Evolutionary conservation across 2,888 invertebrate species (phyloP).

Genomic region (Actias luna): DNA sequence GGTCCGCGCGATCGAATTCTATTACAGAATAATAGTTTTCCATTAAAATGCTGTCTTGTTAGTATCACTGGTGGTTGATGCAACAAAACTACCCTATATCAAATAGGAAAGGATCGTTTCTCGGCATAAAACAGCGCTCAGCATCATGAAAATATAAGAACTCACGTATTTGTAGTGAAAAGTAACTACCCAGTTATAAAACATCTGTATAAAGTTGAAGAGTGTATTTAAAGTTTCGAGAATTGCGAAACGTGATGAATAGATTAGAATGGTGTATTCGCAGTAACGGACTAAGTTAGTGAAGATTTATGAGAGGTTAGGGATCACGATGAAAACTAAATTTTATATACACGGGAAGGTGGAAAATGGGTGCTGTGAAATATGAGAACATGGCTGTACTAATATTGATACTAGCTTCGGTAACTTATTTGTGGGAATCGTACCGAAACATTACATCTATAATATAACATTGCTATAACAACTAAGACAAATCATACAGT

Average conservation of each 20-base stretch:
- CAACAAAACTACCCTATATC: neutral
- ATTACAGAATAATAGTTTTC: neutral
- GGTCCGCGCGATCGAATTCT: no score
- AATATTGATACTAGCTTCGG: no score
- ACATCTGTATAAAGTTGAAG: neutral
- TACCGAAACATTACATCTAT: no score
- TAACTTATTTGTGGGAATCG: no score
- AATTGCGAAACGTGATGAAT: neutral
- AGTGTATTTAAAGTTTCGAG: neutral
- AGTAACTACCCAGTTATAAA: neutral
- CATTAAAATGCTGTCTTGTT: neutral
- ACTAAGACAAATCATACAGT: no score
- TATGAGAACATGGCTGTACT: no score
- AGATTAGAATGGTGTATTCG: neutral
- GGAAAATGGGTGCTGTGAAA: no score
- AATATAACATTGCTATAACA: no score
- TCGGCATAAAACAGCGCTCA: neutral
- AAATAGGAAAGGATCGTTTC: slow-evolving; percentile 4
- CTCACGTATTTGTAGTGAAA: slow-evolving; percentile 4
- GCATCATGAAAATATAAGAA: neutral
- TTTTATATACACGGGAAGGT: no score
- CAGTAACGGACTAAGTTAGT: neutral
- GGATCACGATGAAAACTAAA: no score
- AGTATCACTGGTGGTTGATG: neutral
- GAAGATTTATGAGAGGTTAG: neutral